Conservation (phyloP, 2,888 invertebrate genomes). For the Pecten maximus region DNA sequence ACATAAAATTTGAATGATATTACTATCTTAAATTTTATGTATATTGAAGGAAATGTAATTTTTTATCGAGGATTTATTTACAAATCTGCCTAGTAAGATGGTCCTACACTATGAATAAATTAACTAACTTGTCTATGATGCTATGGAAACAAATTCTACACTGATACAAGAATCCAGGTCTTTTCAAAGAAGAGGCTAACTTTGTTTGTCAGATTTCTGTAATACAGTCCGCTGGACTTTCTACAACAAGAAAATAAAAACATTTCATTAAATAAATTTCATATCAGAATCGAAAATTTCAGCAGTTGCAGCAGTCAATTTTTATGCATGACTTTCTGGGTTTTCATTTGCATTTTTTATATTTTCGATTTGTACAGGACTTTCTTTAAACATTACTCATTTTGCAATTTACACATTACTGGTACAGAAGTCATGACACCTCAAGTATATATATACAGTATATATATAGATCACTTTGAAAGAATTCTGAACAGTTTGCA, state of each 20-base stretch:
- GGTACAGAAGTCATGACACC: no score
- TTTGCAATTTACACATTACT: no score
- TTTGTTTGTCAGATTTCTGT: conserved; percentile 36
- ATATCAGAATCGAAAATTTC: not conserved
- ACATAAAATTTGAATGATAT: not conserved
- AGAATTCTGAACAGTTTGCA: no score
- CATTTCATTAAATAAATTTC: not conserved
- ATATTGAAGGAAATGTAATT: no score
- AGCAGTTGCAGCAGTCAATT: not conserved
- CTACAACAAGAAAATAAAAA: conserved; percentile 63
- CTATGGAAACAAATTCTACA: not conserved
- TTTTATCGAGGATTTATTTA: not conserved
- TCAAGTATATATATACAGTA: no score
- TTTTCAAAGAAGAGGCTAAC: conserved; percentile 6
- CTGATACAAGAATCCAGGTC: not conserved
- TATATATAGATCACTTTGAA: no score
- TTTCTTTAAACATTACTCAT: no score
- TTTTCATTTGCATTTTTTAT: no score
- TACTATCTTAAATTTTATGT: no score
- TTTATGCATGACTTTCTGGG: no score
- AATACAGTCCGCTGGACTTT: conserved; percentile 71
- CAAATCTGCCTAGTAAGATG: not conserved
- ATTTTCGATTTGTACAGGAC: no score
- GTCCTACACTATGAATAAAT: not conserved
- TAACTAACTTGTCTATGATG: not conserved